phyloP scores from a whole-genome alignment of 2,888 invertebrate species.

The Chouioia cunea region DNA sequence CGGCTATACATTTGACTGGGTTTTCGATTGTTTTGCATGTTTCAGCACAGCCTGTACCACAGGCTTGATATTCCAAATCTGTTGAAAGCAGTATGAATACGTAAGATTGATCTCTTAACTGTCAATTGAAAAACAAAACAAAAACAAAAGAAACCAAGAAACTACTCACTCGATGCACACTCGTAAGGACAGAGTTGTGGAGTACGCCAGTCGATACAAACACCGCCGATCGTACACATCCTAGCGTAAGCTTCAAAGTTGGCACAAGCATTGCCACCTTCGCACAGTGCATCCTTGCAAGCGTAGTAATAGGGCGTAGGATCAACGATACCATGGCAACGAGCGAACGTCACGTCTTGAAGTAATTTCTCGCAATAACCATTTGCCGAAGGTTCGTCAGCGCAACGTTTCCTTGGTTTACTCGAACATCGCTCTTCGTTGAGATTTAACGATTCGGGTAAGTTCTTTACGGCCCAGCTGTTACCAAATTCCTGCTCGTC shows the following conservation, averaged over 20 bases:
- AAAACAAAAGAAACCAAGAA: constrained; percentile 23
- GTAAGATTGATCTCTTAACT: too few relatives aligned
- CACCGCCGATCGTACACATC: constrained; percentile 77
- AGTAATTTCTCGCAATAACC: constrained; percentile 24
- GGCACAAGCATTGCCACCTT: constrained; percentile 73
- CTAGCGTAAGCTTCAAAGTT: constrained; percentile 80
- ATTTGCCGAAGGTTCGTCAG: background rate
- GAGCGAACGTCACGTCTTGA: constrained; percentile 9
- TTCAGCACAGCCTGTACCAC: constrained; percentile 74
- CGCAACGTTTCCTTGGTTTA: constrained; percentile 57
- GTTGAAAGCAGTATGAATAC: constrained; percentile 10
- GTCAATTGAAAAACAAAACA: too few relatives aligned
- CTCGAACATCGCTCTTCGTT: constrained; percentile 65
- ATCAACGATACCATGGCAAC: constrained; percentile 80
- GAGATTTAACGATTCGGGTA: constrained; percentile 47
- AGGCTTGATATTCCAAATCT: constrained; percentile 71
- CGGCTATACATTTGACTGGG: constrained; percentile 67
- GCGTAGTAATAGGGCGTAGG: constrained; percentile 76
- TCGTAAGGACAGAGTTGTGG: constrained; percentile 76
- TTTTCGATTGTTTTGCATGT: constrained; percentile 74
- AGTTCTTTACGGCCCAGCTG: constrained; percentile 70
- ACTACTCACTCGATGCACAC: constrained; percentile 69
- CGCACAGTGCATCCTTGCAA: constrained; percentile 79
- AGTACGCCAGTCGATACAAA: constrained; percentile 82
- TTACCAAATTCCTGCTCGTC: constrained; percentile 71